Conservation (phyloP, 2,113 vertebrate species). For the Melanostigma gelatinosum region DNA sequence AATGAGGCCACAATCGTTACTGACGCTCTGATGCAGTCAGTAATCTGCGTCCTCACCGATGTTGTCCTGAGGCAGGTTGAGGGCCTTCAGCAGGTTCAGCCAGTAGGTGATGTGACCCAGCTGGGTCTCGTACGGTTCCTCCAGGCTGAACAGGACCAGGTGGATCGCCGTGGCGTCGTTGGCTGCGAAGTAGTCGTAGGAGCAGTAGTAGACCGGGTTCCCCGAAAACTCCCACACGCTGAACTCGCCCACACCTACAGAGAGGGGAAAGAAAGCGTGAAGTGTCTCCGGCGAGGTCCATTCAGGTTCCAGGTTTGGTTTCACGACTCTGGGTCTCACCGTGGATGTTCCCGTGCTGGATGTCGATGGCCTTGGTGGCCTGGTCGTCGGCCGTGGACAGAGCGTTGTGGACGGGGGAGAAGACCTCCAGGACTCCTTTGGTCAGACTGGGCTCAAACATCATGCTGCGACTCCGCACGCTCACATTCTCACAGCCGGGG, state of each 20-base stretch:
- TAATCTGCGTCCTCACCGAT: constrained; percentile 83
- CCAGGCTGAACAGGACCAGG: constrained; percentile 92
- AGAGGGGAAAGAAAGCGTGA: neutral
- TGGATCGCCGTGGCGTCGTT: constrained; percentile 94
- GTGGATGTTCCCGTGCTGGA: constrained; percentile 88
- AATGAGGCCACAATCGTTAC: too few relatives aligned
- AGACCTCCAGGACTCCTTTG: constrained; percentile 94
- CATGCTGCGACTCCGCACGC: constrained; percentile 97
- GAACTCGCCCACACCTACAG: constrained; percentile 94
- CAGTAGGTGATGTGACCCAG: constrained; percentile 96
- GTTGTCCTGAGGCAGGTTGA: constrained; percentile 89
- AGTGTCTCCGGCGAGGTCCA: neutral
- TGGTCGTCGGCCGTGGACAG: constrained; percentile 87
- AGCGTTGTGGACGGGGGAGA: constrained; percentile 86
- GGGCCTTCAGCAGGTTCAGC: constrained; percentile 94
- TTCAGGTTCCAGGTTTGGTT: too few relatives aligned
- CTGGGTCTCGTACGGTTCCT: constrained; percentile 96
- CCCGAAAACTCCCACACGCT: constrained; percentile 98
- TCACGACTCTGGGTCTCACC: constrained; percentile 74
- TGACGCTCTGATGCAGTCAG: neutral
- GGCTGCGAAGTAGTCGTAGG: constrained; percentile 96
- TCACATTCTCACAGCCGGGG: constrained; percentile 97
- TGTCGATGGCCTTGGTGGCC: constrained; percentile 91
- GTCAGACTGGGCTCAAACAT: constrained; percentile 99
- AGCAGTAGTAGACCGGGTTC: constrained; percentile 95